Evolutionary conservation across 2,797 vertebrate species (phyloP), one percentile per base, ranked within the genome.

Genomic region (Sebastes umbrosus): DNA sequence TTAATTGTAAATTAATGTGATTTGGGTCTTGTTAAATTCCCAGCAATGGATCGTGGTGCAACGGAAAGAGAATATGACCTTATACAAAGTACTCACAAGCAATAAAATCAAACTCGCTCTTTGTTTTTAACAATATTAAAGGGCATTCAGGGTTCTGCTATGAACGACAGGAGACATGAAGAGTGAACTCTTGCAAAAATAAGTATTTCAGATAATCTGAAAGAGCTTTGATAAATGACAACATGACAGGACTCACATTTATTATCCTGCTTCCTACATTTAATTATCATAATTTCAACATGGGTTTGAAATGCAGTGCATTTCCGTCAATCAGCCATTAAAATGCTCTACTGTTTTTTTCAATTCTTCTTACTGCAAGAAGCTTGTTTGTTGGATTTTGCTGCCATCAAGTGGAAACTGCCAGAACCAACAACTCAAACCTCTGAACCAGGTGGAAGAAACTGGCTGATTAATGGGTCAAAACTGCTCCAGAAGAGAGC

Each of bases 361-460:
- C 6, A 8, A 6, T 24, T 52, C 13, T 9, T 69, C 13, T 24
- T 6, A 6, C 12, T 22, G 24, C 13, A 62, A n/a, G 8, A 69
- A 16, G 22, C n/a, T 16, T 7, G 59, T 69, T 72, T 80, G 46
- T 90, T 77, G 76, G 84, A 80, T 54, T 90, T 36, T 95, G 90
- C 94, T 93, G 93, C 95, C 94, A 92, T 88, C 94, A 75, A 87
- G 90, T 94, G 96, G 91, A 83, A 43, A 87, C 2, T 57, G 50
- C 1, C 1, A 54, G 75, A 84, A 85, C 1, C 11, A 68, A 69
- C 71, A 62, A 5, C 5, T 63, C 55, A 72, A 52, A 68, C 24
- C 36, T 34, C n/a, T 18, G 27, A 67, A 54, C 1, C 6, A 24
- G 31, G 8, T 5, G 50, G 6, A 18, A 34, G 4, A 52, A n/a